A percentile compares a stretch with the other conserved stretches of the same genome.
These are phyloP conservation scores for Drosophila elegans DNA, from an alignment of 1,140 invertebrate species.

Conservation along the genomic window DNA sequence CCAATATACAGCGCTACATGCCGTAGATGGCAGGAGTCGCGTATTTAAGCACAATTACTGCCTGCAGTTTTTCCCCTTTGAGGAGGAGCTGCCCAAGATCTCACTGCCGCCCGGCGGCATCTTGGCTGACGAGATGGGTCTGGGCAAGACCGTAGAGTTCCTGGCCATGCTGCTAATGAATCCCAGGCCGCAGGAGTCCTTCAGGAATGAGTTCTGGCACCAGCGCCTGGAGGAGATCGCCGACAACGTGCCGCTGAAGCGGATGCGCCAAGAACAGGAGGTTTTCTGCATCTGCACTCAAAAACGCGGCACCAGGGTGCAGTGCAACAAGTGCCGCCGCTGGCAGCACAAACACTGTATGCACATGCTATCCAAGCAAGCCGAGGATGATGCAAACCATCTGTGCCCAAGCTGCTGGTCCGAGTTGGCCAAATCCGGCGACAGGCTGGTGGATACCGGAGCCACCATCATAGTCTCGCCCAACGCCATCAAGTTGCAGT, in stretches of 20 bases:
- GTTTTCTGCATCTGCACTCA: constrained; percentile 56
- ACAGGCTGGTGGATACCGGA: constrained; percentile 85
- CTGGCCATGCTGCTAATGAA: constrained; percentile 89
- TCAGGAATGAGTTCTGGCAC: constrained; percentile 36
- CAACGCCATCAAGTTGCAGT: constrained; percentile 89
- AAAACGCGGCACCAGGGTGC: not conserved
- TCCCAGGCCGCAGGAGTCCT: constrained; percentile 73
- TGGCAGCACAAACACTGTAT: constrained; percentile 73
- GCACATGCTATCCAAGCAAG: not conserved
- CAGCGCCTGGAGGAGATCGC: constrained; percentile 21
- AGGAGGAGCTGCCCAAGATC: constrained; percentile 26
- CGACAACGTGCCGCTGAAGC: constrained; percentile 50
- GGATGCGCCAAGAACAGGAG: not conserved
- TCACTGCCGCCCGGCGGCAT: constrained; percentile 89
- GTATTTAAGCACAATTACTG: constrained; percentile 85
- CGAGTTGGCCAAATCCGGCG: constrained; percentile 3
- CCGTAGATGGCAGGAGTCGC: constrained; percentile 32
- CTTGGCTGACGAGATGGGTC: constrained; percentile 93
- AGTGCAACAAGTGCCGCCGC: constrained; percentile 54
- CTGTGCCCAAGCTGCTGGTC: constrained; percentile 78
- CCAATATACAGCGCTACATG: constrained; percentile 45
- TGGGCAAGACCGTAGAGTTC: constrained; percentile 93
- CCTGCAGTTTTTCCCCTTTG: constrained; percentile 52
- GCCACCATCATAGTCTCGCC: constrained; percentile 92
- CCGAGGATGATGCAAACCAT: constrained; percentile 21